phyloP scores from a whole-genome alignment of 2,888 invertebrate genomes.

The Diaphora mendica region DNA sequence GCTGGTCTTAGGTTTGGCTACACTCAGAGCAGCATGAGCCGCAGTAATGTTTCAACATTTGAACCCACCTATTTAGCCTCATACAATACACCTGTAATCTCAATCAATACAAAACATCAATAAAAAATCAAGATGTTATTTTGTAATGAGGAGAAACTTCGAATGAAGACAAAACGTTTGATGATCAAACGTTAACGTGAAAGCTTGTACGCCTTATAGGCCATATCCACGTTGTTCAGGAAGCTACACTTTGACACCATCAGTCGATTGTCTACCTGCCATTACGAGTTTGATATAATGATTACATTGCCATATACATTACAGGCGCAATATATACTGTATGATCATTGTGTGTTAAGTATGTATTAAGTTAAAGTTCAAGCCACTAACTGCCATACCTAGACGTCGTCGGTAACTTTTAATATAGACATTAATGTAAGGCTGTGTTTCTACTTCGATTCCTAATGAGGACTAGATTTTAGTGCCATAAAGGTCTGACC shows the following conservation, averaged over 20 bases:
- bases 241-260: constrained; percentile 45
- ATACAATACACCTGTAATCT: not conserved
- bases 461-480: not conserved
- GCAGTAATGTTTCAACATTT: not conserved
- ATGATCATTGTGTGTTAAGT: constrained; percentile 31
- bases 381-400: constrained; percentile 24
- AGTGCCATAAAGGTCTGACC: not conserved
- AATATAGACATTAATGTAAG: constrained; percentile 42
- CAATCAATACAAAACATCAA: too few relatives aligned
- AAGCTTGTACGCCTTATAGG: constrained; percentile 31
- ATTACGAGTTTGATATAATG: constrained; percentile 19
- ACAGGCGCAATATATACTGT: constrained; percentile 27
- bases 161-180: constrained; percentile 5
- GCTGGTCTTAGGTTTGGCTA: too few relatives aligned
- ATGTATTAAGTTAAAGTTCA: constrained; percentile 47
- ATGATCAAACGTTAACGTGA: constrained; percentile 46
- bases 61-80: not conserved
- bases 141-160: constrained; percentile 10
- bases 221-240: constrained; percentile 42
- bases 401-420: constrained; percentile 25
- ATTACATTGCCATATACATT: constrained; percentile 27
- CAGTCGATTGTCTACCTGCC: constrained; percentile 19
- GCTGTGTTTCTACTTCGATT: constrained; percentile 10
- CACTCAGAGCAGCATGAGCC: not conserved
- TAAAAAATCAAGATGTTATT: not conserved